Base-by-base conservation (phyloP, 2,888 invertebrate genomes). In the Cenopis cana region DNA sequence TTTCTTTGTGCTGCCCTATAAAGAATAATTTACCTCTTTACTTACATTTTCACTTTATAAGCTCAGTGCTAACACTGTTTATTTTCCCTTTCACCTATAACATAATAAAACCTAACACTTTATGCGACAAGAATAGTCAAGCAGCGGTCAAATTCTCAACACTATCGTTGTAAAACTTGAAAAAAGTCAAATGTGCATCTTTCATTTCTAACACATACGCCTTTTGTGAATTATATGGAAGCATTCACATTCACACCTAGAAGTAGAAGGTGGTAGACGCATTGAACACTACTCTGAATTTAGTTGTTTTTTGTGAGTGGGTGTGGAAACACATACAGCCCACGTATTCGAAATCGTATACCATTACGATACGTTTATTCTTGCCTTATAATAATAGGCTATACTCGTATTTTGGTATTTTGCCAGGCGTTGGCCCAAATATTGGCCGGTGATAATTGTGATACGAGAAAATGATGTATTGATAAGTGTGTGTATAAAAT, bases 111-210 rank as follows among this genome's bases (percentile, higher is more conserved):
- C 52, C 57, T 38, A 69, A 69, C 64, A 52, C 18, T 69, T 69
- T 57, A 69, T 69, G 64, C n/a, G 69, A 65, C 64, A 64, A 57
- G 64, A 69, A 69, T 69, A 29, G 57, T 24, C 49, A 59, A 69
- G 57, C 57, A 41, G 64, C 64, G 69, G 64, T 69, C 69, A 33
- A 69, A 62, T 38, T 57, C 56, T 57, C 18, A 46, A 65, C 14
- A 18, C 11, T 1, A 3, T n/a, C 3, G 18, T 5, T 14, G 6
- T 6, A 18, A 29, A n/a, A n/a, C n/a, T n/a, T n/a, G n/a, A n/a
- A n/a, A 64, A 64, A 69, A 0, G 56, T 9, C 38, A 0, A 29
- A 57, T 38, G 10, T 36, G 2, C 17, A 10, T 38, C 20, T 18
- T n/a, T 12, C 18, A 8, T 8, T 12, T 2, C 3, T 11, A 54